These are phyloP conservation scores for Oenanthe oenanthe DNA, from an alignment of 2,113 vertebrate species.

Conservation along the genomic window DNA sequence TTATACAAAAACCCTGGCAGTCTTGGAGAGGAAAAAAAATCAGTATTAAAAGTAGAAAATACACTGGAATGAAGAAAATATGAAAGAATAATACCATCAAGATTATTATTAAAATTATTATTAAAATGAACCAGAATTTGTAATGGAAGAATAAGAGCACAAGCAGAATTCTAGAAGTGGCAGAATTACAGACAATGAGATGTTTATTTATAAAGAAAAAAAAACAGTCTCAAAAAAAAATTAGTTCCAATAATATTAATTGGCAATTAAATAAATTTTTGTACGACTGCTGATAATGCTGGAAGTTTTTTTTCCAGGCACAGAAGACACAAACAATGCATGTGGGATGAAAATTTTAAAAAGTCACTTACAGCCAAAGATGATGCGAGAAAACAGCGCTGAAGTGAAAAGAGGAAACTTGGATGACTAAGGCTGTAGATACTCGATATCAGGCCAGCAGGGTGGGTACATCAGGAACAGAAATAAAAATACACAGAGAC, in stretches of 20 bases:
- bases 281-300: background rate
- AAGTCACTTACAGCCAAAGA: background rate
- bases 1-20: background rate
- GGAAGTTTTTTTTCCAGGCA: background rate
- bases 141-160: background rate
- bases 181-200: background rate
- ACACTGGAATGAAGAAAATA: background rate
- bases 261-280: background rate
- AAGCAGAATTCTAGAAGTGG: background rate
- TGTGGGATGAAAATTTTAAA: background rate
- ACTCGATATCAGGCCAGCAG: accelerated
- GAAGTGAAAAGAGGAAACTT: background rate
- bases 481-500: background rate
- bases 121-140: background rate
- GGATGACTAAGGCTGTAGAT: background rate
- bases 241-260: background rate
- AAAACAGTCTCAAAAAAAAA: background rate
- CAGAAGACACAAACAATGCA: background rate
- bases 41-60: background rate
- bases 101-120: background rate
- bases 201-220: background rate
- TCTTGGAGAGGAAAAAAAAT: background rate
- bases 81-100: background rate
- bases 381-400: background rate
- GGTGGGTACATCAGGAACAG: background rate